Evolutionary conservation across 2,797 vertebrate genomes (phyloP), one percentile per base, ranked within the genome.

Genomic region (Emys orbicularis): DNA sequence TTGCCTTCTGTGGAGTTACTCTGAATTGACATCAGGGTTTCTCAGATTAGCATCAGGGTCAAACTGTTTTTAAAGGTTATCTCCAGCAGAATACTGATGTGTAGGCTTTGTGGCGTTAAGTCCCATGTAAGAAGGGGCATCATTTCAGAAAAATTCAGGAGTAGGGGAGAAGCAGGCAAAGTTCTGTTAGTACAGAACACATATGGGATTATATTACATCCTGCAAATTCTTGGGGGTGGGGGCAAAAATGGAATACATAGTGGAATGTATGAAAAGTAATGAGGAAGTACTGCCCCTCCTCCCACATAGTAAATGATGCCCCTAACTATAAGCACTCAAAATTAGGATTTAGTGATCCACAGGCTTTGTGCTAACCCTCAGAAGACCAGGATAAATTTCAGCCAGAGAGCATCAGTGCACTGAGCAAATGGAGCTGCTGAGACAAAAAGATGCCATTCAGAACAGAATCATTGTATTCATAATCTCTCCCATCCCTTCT

Each of bases 51-150:
- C 13, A 44, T 74, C 72, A 27, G 41, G 37, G 10, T 27, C 41
- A 27, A 74, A 74, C 41, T 74, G 41, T 74, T 41, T 74, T 52
- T 34, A 21, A 19, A 52, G 29, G 47, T n/a, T 52, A 23, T n/a
- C 49, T 37, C 31, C 77, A 53, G 19, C 6, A 34, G 31, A 23
- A 53, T 50, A 21, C 31, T 19, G 6, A 31, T 53, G 6, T n/a
- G 5, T n/a, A 52, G 16, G 49, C 10, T 49, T 49, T 79, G 47
- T 9, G 29, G 4, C 5, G 5, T 10, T 50, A 79, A 8, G 16
- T 29, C 2, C 2, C 0, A 5, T 2, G 6, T 3, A n/a, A 34
- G 1, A 0, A 0, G 8, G n/a, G 8, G 16, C 18, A 68, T n/a
- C n/a, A 37, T 68, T 37, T 68, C 19, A 27, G 47, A 3, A 49